These are phyloP conservation scores for Phaonia tiefii DNA, from an alignment of 2,888 invertebrate genomes.

Conservation along the genomic window DNA sequence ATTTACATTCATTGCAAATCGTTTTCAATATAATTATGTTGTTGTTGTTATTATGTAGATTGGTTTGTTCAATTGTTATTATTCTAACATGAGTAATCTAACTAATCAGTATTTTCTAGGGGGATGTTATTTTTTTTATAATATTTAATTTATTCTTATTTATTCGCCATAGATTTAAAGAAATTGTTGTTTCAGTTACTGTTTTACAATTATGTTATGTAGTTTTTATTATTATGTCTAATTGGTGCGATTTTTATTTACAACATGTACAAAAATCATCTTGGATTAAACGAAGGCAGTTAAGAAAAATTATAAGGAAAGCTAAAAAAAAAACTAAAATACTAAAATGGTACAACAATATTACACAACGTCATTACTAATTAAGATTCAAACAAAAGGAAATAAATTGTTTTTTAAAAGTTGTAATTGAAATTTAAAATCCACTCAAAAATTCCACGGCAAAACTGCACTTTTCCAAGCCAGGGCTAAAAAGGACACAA, in stretches of 20 bases:
- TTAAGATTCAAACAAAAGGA: too few relatives aligned
- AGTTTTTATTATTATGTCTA: conserved; percentile 56
- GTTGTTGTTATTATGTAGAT: not conserved
- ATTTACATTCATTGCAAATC: not conserved
- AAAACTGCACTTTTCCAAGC: too few relatives aligned
- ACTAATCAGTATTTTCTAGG: conserved; percentile 48
- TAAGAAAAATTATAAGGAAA: not conserved
- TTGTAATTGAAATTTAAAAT: too few relatives aligned
- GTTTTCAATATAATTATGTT: conserved; percentile 26
- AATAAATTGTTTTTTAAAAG: too few relatives aligned
- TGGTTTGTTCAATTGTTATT: conserved; percentile 43
- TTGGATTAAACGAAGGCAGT: conserved; percentile 32
- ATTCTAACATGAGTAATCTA: conserved; percentile 52
- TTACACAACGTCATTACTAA: too few relatives aligned
- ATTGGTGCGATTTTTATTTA: conserved; percentile 67
- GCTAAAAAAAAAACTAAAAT: not conserved
- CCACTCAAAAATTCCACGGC: too few relatives aligned
- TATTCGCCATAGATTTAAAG: not conserved
- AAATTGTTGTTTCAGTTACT: conserved; percentile 10
- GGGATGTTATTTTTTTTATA: conserved; percentile 3
- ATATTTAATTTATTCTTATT: conserved; percentile 23
- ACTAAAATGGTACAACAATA: too few relatives aligned
- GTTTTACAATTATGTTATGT: conserved; percentile 35
- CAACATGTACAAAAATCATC: conserved; percentile 53
- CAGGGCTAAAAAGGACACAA: too few relatives aligned